Evolutionary conservation across 2,113 vertebrate genomes (phyloP).

Genomic region (Epinephelus lanceolatus): DNA sequence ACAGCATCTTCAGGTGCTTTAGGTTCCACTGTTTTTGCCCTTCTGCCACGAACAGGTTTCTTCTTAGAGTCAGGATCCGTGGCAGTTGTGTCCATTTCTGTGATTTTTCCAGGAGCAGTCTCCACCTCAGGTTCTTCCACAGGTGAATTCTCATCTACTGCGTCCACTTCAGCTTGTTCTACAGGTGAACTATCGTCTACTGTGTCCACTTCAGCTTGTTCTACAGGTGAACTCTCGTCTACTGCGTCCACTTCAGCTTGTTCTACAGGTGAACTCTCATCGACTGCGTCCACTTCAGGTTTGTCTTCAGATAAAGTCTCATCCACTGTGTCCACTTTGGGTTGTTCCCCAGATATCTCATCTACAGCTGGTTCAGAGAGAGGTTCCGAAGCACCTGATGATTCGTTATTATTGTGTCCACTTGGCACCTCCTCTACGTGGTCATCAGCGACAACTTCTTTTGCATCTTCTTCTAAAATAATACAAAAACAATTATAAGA

Average conservation of each 20-base stretch:
- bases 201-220: background rate
- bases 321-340: background rate
- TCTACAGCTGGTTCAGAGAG: conserved; percentile 9
- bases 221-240: background rate
- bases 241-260: background rate
- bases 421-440: background rate
- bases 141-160: background rate
- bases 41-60: conserved; percentile 51
- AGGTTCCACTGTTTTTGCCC: conserved; percentile 13
- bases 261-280: background rate
- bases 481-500: background rate
- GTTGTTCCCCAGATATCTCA: background rate
- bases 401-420: background rate
- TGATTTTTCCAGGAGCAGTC: background rate
- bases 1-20: conserved; percentile 27
- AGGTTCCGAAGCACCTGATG: background rate
- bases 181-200: background rate
- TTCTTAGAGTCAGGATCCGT: background rate
- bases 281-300: background rate
- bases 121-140: conserved; percentile 17
- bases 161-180: background rate
- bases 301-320: background rate
- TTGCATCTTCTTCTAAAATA: conserved; percentile 4
- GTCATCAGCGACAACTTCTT: conserved; percentile 6
- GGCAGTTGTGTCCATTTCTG: background rate